Evolutionary conservation across 2,113 vertebrate species (phyloP), one percentile per base, ranked within the genome.

Genomic region (Hyaena hyaena): DNA sequence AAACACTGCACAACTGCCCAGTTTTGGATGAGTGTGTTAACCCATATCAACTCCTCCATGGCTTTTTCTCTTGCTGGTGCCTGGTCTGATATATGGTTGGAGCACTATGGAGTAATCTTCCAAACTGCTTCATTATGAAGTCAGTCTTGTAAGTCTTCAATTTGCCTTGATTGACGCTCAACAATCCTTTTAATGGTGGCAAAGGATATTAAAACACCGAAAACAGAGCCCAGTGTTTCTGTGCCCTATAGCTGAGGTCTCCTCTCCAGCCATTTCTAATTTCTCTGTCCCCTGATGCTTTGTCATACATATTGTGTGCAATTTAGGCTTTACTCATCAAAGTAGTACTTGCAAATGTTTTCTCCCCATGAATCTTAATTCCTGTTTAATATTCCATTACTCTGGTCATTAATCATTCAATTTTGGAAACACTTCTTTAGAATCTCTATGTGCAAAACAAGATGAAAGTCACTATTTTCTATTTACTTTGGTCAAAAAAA

Each of bases 121-220:
- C 15, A 66, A 7, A 4, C 28, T 35, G 45, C 33, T 93, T 93
- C 76, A 39, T 33, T 68, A 68, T 66, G 23, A 84, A 88, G 90
- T 68, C 23, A 68, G 0, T 14, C 48, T 82, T 50, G 0, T 35
- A 85, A 71, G 19, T 74, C 39, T 95, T 74, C 50, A 24, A 4
- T 96, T 81, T 63, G 39, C 61, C 53, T 81, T 89, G 66, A 93
- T 26, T 43, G 21, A 79, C n/a, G 19, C 15, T 80, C 61, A 87
- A 50, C 14, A 66, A 26, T 96, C 23, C 8, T 35, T 97, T 95
- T 63, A 95, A 85, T 73, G 89, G 45, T 74, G 61, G n/a, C 35
- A 68, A 3, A 12, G 1, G 6, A 10, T 16, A 0, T 73, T 77
- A 92, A 68, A 88, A 87, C 23, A 82, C 28, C 63, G 69, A 58